Percentiles rank a stretch among this genome's conserved stretches.
These are phyloP conservation scores for Linurgus olivaceus DNA, from an alignment of 2,797 vertebrate genomes.

Conservation along the genomic window DNA sequence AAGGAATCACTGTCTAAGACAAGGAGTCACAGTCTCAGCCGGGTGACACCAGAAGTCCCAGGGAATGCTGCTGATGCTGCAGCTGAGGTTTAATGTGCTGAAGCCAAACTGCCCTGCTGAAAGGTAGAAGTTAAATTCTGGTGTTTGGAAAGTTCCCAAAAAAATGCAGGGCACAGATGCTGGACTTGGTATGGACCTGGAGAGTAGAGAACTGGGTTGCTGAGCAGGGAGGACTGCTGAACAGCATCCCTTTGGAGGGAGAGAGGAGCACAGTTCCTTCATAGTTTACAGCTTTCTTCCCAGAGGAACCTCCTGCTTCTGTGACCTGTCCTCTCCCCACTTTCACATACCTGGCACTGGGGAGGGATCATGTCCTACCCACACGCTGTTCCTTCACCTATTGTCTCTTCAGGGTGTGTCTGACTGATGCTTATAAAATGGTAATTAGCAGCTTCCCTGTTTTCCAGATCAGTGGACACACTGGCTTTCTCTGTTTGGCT, in stretches of 20 bases:
- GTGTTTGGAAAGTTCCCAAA: neutral
- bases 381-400: rapidly evolving
- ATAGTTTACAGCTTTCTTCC: neutral
- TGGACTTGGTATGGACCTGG: neutral
- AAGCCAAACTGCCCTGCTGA: neutral
- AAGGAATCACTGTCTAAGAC: neutral
- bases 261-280: neutral
- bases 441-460: neutral
- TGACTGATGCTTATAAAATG: neutral
- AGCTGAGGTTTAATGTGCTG: neutral
- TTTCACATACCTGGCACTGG: neutral
- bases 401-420: neutral
- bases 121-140: neutral
- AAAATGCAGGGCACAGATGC: neutral
- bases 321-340: neutral
- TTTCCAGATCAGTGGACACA: neutral
- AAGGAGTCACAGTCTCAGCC: neutral
- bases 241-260: neutral
- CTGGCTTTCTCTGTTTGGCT: neutral
- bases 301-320: neutral
- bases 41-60: neutral
- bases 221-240: neutral
- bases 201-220: neutral
- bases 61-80: neutral
- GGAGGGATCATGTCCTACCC: neutral